Evolutionary conservation across 2,113 vertebrate species (phyloP), one percentile per base, ranked within the genome.

Genomic region (Chroicocephalus ridibundus): DNA sequence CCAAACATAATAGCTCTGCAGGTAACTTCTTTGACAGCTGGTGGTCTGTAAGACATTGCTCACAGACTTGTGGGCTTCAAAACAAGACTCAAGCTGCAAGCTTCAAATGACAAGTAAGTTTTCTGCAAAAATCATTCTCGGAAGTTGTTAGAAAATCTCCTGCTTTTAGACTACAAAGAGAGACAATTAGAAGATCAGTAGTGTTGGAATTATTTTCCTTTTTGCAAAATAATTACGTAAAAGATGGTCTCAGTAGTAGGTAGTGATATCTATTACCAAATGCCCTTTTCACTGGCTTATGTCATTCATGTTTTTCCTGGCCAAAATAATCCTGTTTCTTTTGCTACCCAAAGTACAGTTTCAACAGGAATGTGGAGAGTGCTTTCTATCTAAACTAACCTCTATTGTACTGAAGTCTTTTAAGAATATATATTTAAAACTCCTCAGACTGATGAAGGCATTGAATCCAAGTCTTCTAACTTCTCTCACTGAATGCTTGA

Each of bases 101-200:
- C 51, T 89, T 95, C 78, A 93, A 91, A 93, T 4, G 13, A 20
- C 49, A 85, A 82, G 61, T 57, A 79, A 71, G 11, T 85, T 82
- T 90, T 76, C 57, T 76, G 52, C 36, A 84, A 76, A 94, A 96
- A 76, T 54, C 0, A 27, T 69, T 92, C 54, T 62, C 85, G 80
- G 54, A 84, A 91, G 52, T 79, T 83, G 24, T 75, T 91, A 85
- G 60, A 87, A 94, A 92, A 89, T 52, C 19, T 88, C 10, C 15
- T 5, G 34, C 27, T 84, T 93, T 87, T 93, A 38, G 61, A 65
- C 61, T 85, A 71, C 81, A 88, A 57, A 54, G 54, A 74, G 55
- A 84, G 58, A 82, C 29, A 93, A 96, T 94, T 95, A 93, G n/a
- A 85, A 94, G 61, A 95, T 89, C 51, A 66, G 32, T 93, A 80